A percentile compares a stretch with the other conserved stretches of the same genome.
Conservation (phyloP, 2,888 invertebrate genomes). For the Papilio elwesi region DNA sequence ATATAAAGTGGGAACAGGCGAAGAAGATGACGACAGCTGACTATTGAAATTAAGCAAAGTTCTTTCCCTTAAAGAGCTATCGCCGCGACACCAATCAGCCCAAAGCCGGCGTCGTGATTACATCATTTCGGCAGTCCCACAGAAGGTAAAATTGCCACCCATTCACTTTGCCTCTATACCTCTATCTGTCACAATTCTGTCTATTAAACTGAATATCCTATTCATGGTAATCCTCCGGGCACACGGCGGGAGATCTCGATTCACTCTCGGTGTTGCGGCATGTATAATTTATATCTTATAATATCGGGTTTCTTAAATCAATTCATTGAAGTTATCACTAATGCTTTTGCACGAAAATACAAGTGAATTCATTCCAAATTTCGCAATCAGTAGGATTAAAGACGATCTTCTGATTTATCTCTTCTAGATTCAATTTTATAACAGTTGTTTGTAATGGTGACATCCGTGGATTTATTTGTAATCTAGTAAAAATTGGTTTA, state of each 20-base stretch:
- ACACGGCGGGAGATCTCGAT: constrained; percentile 61
- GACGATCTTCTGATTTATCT: constrained; percentile 22
- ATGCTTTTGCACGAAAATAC: constrained; percentile 62
- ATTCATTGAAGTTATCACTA: constrained; percentile 47
- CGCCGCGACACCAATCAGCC: constrained; percentile 79
- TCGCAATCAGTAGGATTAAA: constrained; percentile 10
- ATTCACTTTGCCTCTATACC: constrained; percentile 15
- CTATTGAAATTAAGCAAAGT: neutral
- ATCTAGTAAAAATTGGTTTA: constrained; percentile 70
- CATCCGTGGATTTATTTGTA: constrained; percentile 49
- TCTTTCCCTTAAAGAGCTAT: constrained; percentile 65
- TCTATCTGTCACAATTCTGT: constrained; percentile 44
- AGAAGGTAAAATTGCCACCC: constrained; percentile 85
- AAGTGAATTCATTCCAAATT: constrained; percentile 22
- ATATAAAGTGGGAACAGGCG: no score
- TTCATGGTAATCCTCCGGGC: constrained; percentile 51
- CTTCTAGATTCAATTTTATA: constrained; percentile 12
- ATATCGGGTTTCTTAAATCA: constrained; percentile 44
- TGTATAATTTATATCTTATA: constrained; percentile 50
- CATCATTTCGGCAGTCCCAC: constrained; percentile 94
- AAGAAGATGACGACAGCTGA: neutral
- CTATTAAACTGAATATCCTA: constrained; percentile 43
- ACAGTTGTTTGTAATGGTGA: constrained; percentile 37
- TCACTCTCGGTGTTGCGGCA: constrained; percentile 72
- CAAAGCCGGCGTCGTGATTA: constrained; percentile 95